phyloP scores from a whole-genome alignment of 2,113 vertebrate genomes.

The Atherinomorus stipes region DNA sequence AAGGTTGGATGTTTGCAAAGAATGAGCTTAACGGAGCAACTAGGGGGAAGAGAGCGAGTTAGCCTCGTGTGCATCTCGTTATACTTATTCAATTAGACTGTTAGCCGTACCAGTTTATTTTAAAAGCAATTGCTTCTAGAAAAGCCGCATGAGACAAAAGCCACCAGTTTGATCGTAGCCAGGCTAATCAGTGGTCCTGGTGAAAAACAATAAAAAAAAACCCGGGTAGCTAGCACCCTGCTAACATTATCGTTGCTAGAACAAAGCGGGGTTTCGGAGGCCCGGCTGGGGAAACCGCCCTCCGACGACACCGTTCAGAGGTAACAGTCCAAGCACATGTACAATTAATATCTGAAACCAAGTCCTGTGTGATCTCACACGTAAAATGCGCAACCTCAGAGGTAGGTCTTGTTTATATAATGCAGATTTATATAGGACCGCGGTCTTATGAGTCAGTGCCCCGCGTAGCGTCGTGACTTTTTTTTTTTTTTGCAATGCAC shows the following conservation, averaged over 20 bases:
- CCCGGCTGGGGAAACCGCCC: slow-evolving; percentile 36
- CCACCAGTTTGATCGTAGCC: background rate
- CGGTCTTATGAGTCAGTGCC: background rate
- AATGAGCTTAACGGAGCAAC: background rate
- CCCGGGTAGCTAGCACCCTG: slow-evolving; percentile 43
- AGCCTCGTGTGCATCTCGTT: too few relatives aligned
- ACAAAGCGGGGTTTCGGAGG: slow-evolving; percentile 68
- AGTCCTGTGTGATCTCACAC: accelerated
- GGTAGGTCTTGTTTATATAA: background rate
- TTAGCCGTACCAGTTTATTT: too few relatives aligned
- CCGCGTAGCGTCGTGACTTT: slow-evolving; percentile 20
- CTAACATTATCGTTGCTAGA: slow-evolving; percentile 48
- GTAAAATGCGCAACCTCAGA: too few relatives aligned
- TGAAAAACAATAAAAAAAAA: too few relatives aligned
- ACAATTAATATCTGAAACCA: accelerated
- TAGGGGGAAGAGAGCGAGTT: too few relatives aligned
- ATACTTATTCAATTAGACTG: too few relatives aligned
- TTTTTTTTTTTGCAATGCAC: background rate
- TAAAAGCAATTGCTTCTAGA: background rate
- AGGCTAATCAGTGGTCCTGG: background rate
- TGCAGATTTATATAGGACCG: too few relatives aligned
- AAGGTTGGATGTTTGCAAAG: too few relatives aligned
- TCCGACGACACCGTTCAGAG: background rate
- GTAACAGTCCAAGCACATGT: accelerated
- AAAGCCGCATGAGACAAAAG: too few relatives aligned